A percentile compares a stretch with the other conserved stretches of the same genome.
phyloP scores from a whole-genome alignment of 2,797 vertebrate species.

The Scyliorhinus canicula region DNA sequence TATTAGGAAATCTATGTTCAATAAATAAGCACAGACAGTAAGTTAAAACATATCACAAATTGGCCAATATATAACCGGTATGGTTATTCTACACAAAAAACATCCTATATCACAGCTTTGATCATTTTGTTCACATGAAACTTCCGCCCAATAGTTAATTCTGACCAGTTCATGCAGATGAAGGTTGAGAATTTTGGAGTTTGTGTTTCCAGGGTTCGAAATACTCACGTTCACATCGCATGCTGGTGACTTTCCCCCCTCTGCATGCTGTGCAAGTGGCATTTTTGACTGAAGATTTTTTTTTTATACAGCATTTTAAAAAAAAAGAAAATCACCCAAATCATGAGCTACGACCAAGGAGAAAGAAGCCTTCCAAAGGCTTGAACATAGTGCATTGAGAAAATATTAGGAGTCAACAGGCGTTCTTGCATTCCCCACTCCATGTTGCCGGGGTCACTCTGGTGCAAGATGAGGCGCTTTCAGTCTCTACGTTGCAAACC shows the following conservation, averaged over 20 bases:
- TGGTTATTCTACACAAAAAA: slow-evolving; percentile 91
- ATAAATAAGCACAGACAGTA: slow-evolving; percentile 92
- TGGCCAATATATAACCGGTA: slow-evolving; percentile 91
- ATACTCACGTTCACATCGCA: slow-evolving; percentile 55
- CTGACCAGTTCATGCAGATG: slow-evolving; percentile 86
- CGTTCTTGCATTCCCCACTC: neutral
- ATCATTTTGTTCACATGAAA: slow-evolving; percentile 46
- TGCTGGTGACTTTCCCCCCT: slow-evolving; percentile 48
- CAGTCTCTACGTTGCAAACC: neutral
- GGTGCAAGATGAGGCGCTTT: neutral
- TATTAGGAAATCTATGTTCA: slow-evolving; percentile 83
- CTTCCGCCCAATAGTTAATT: slow-evolving; percentile 61
- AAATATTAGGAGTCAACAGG: neutral
- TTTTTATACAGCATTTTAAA: neutral
- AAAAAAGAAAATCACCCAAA: slow-evolving; percentile 33
- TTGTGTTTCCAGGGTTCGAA: slow-evolving; percentile 53
- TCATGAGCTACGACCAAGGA: slow-evolving; percentile 24
- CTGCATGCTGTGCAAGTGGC: slow-evolving; percentile 53
- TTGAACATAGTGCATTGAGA: slow-evolving; percentile 11
- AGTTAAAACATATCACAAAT: slow-evolving; percentile 88
- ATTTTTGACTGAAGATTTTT: slow-evolving; percentile 42
- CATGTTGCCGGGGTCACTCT: neutral
- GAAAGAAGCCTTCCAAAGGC: neutral
- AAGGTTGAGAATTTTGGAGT: slow-evolving; percentile 50
- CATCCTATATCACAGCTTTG: slow-evolving; percentile 85